These are phyloP conservation scores for Drosophila lowei DNA, from an alignment of 1,140 invertebrate genomes.

Conservation along the genomic window DNA sequence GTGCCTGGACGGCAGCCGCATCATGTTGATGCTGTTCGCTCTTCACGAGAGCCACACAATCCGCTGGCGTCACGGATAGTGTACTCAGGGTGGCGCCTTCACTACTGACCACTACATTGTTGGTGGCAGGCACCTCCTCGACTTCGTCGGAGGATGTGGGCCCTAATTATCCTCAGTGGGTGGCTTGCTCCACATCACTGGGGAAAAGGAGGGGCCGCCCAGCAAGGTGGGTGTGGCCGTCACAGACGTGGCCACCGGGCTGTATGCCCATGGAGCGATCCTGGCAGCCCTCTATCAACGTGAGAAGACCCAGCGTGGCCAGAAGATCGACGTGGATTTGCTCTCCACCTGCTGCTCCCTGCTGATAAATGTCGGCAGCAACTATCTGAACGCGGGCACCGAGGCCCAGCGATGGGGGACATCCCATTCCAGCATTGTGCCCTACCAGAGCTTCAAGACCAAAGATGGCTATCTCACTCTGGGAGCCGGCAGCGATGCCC, in stretches of 20 bases:
- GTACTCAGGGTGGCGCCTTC: slow-evolving; percentile 66
- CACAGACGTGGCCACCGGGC: slow-evolving; percentile 95
- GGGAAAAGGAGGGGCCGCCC: slow-evolving; percentile 91
- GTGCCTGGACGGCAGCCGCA: slow-evolving; percentile 55
- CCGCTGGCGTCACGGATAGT: slow-evolving; percentile 67
- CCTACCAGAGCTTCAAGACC: slow-evolving; percentile 94
- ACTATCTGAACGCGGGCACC: slow-evolving; percentile 93
- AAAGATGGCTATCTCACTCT: slow-evolving; percentile 93
- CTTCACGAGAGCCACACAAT: slow-evolving; percentile 70
- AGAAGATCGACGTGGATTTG: slow-evolving; percentile 97
- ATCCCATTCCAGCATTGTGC: slow-evolving; percentile 96
- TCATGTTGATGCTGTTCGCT: slow-evolving; percentile 67
- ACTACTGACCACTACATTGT: slow-evolving; percentile 65
- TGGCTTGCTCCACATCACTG: slow-evolving; percentile 95
- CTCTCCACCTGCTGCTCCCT: slow-evolving; percentile 95
- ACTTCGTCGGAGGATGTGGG: slow-evolving; percentile 49
- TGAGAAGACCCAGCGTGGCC: slow-evolving; percentile 90
- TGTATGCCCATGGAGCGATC: slow-evolving; percentile 98
- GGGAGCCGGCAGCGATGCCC: slow-evolving; percentile 91
- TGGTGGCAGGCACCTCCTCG: slow-evolving; percentile 32
- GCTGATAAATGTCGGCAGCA: slow-evolving; percentile 94
- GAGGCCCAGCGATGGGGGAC: slow-evolving; percentile 93
- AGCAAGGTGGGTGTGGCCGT: slow-evolving; percentile 96
- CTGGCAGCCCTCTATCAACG: slow-evolving; percentile 94
- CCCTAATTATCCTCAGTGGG: slow-evolving; percentile 84